Base-by-base conservation (phyloP, 2,888 invertebrate species). In the Antheraea assamensis region DNA sequence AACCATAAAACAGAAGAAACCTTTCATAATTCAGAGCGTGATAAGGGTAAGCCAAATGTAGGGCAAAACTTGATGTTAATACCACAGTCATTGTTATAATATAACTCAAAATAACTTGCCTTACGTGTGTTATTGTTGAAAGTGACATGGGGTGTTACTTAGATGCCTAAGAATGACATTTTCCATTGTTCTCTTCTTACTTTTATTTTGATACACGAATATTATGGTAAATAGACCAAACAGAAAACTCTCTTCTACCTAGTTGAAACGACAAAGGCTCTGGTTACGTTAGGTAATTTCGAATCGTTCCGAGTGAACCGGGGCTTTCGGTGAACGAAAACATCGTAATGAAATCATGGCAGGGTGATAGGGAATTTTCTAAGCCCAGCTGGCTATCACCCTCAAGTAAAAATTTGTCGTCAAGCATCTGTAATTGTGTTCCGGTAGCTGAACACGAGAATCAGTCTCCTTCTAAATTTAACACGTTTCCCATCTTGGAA, bases 51-150 rank as follows among this genome's bases (percentile, higher is more conserved):
- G 61, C 24, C 19, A 10, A 27, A 61, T 64, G 13, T 35, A 21
- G 68, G 35, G 35, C 68, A 31, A 68, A 35, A 35, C n/a, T 68
- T 66, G 31, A 13, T 66, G 19, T 66, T 66, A 66, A 66, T 31
- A 66, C 30, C 21, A 10, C 35, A 35, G 21, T 15, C 27, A 31
- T 72, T 8, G 19, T 52, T 52, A 52, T 17, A 19, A 52, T 7
- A 21, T 21, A 21, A 21, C 21, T 21, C 52, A 21, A 21, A 21
- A 21, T n/a, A 21, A 21, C 52, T 52, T 21, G 1, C 21, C 21
- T 52, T 1, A 21, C 19, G 21, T 52, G 21, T 19, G 13, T 47
- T 15, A 47, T 47, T 47, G 15, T 3, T 17, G 19, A 2, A 52
- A 19, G 3, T 19, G 21, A 52, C 5, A 21, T 5, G 7, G 21